Evolutionary conservation across 1,140 invertebrate species (phyloP).

Genomic region (Leptinotarsa texana): DNA sequence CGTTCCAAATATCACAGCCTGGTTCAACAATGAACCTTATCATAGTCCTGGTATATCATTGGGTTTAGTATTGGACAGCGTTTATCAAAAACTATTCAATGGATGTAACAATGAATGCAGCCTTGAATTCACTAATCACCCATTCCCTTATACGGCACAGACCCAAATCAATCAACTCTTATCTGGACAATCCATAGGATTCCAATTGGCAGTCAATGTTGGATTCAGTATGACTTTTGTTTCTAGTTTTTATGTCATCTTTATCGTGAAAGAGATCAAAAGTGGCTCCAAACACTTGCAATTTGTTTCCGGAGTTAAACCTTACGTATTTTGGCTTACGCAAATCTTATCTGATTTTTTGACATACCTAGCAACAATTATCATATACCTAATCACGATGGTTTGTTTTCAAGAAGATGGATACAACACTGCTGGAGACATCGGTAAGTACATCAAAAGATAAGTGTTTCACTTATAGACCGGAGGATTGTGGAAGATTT

Average conservation of each 20-base stretch:
- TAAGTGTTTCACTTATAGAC: neutral
- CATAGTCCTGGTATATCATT: constrained; percentile 62
- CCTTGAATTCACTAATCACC: constrained; percentile 70
- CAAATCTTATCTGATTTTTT: constrained; percentile 75
- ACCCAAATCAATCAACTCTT: constrained; percentile 60
- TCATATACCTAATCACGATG: constrained; percentile 60
- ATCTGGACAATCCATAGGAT: constrained; percentile 58
- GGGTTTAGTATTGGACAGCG: constrained; percentile 42
- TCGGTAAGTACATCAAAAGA: constrained; percentile 52
- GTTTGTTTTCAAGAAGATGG: constrained; percentile 64
- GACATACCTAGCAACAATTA: constrained; percentile 63
- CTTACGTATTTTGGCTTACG: constrained; percentile 71
- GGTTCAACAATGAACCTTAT: constrained; percentile 70
- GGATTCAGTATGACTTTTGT: constrained; percentile 73
- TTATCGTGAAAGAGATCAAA: constrained; percentile 65
- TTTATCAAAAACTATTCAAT: constrained; percentile 29
- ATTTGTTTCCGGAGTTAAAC: constrained; percentile 75
- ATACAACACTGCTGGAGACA: constrained; percentile 57
- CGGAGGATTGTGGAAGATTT: too few species aligned
- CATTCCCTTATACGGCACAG: constrained; percentile 62
- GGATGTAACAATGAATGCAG: neutral
- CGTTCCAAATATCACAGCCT: constrained; percentile 51
- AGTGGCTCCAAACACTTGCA: constrained; percentile 69
- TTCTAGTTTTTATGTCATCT: constrained; percentile 74
- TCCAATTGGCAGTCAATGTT: constrained; percentile 67